Evolutionary conservation across 2,888 invertebrate genomes (phyloP).

Genomic region (Eremobia ochroleuca): DNA sequence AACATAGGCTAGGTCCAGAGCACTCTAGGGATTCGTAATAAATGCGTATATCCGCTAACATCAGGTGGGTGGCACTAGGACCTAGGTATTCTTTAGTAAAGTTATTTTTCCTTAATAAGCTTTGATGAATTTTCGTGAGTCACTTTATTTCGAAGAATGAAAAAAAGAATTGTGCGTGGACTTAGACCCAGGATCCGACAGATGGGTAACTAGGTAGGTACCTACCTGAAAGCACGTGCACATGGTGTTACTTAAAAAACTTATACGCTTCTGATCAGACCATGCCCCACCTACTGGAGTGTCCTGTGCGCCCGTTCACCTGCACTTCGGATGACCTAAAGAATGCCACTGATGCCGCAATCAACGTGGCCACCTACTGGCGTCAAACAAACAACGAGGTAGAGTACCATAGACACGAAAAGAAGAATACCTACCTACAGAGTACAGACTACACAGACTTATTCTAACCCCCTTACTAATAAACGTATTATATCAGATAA

Average conservation of each 20-base stretch:
- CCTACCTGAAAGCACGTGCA: background rate
- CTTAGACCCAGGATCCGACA: slow-evolving; percentile 10
- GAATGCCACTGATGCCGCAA: too few relatives aligned
- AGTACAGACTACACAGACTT: too few relatives aligned
- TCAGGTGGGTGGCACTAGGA: background rate
- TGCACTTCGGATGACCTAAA: too few relatives aligned
- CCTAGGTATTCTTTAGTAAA: background rate
- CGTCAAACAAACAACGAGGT: too few relatives aligned
- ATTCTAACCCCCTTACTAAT: too few relatives aligned
- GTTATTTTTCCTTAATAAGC: slow-evolving; percentile 8
- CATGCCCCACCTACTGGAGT: too few relatives aligned
- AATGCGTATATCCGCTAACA: background rate
- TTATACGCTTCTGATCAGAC: background rate
- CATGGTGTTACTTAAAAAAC: background rate
- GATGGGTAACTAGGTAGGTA: background rate
- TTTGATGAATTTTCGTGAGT: slow-evolving; percentile 18
- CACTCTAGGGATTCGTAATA: background rate
- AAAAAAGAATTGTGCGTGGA: background rate
- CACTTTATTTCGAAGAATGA: background rate
- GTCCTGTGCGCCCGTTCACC: too few relatives aligned
- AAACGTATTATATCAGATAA: too few relatives aligned
- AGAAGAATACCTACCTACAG: background rate
- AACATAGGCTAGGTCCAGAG: background rate
- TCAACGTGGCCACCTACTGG: too few relatives aligned
- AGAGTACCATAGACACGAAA: too few relatives aligned